Base-by-base conservation (phyloP, 2,113 vertebrate genomes). In the Phodopus roborovskii region DNA sequence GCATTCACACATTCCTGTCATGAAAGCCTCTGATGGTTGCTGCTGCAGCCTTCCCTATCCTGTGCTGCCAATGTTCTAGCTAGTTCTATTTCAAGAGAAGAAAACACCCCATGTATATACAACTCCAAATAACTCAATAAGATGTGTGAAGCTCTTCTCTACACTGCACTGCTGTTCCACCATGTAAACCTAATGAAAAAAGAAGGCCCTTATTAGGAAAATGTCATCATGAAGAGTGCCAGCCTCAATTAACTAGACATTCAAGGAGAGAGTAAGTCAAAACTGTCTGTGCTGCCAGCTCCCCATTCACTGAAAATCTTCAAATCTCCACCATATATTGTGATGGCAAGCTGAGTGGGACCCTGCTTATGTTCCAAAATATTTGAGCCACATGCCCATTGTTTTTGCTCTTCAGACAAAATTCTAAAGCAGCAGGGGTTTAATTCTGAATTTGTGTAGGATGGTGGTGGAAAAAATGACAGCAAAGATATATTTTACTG, bases 1-100 rank as follows among this genome's bases (percentile, higher is more conserved):
- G 73, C n/a, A 84, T 39, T 83, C 90, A 91, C 85, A 96, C 24
- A 10, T 60, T 60, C 75, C 81, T 78, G 81, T 92, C 66, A 92
- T n/a, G 26, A 39, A 56, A 91, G 90, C 84, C 71, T n/a, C 8
- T 36, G 24, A n/a, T 48, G 56, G 19, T 62, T 73, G 7, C 48
- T 74, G 30, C n/a, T 39, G 53, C 24, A 28, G 8, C 77, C 66
- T 78, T 64, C 64, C 58, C 74, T 58, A 28, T 28, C 66, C 39
- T 62, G 4, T 36, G 33, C 36, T 68, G 10, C 26, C 58, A 56
- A 68, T 64, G 39, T 22, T 82, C n/a, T 7, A 77, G 33, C 26
- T 26, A n/a, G 30, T 85, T 92, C 39, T 12, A 30, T 20, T 90
- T 86, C 60, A 26, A n/a, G 3, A 78, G 39, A 20, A 60, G 19